Evolutionary conservation across 2,113 vertebrate species (phyloP).

Genomic region (Takifugu flavidus): DNA sequence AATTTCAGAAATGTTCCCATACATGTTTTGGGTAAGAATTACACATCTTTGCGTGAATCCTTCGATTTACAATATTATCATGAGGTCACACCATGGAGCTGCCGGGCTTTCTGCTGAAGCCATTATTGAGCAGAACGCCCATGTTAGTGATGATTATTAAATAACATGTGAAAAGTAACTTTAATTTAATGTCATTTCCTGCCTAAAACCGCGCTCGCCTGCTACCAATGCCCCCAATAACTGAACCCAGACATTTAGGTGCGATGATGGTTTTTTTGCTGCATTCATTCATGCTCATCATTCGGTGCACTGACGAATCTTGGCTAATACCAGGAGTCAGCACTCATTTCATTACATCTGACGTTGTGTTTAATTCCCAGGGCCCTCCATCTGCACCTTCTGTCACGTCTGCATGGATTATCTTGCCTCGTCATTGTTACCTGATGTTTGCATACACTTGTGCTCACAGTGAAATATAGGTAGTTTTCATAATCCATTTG

Average conservation of each 20-base stretch:
- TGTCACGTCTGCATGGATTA: conserved; percentile 59
- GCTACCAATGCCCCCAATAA: too few relatives aligned
- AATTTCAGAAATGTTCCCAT: conserved; percentile 58
- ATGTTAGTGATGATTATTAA: too few relatives aligned
- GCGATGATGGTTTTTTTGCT: too few relatives aligned
- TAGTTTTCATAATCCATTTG: conserved; percentile 40
- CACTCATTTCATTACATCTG: conserved; percentile 24
- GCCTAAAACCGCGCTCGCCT: too few relatives aligned
- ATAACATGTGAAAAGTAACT: too few relatives aligned
- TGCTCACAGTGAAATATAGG: conserved; percentile 49
- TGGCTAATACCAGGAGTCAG: conserved; percentile 4
- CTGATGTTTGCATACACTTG: conserved; percentile 35
- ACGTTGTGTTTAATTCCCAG: conserved; percentile 15
- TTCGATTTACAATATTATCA: conserved; percentile 12
- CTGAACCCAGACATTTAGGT: too few relatives aligned
- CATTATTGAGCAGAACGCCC: neutral
- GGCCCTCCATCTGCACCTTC: conserved; percentile 48
- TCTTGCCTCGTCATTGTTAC: conserved; percentile 49
- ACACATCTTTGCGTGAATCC: conserved; percentile 21
- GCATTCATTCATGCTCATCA: neutral
- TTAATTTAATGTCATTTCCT: too few relatives aligned
- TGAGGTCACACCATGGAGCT: neutral
- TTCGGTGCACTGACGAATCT: neutral
- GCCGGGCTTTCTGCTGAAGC: conserved; percentile 1
- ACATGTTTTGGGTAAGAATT: conserved; percentile 46